Evolutionary conservation across 2,888 invertebrate species (phyloP).

Genomic region (Orthosia incerta): DNA sequence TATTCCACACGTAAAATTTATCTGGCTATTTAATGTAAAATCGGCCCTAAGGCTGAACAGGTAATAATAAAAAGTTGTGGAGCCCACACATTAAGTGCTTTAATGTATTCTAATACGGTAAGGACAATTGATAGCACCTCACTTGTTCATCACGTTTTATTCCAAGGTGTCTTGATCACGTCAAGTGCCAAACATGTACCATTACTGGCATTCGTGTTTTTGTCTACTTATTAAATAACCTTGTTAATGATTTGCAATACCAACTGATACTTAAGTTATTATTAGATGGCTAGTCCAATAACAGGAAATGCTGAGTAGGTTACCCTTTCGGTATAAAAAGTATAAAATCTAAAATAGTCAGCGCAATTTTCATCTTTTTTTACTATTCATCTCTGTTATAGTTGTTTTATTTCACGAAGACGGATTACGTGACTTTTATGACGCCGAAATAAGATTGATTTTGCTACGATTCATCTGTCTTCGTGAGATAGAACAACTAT

Average conservation of each 20-base stretch:
- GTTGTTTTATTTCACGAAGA: too few relatives aligned
- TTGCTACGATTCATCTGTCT: too few relatives aligned
- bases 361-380: too few relatives aligned
- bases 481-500: too few relatives aligned
- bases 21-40: too few relatives aligned
- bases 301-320: too few relatives aligned
- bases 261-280: not conserved
- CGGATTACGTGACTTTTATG: too few relatives aligned
- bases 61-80: conserved; percentile 4
- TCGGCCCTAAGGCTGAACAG: not conserved
- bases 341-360: too few relatives aligned
- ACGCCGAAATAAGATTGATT: too few relatives aligned
- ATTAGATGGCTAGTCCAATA: not conserved
- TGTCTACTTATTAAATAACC: conserved; percentile 32
- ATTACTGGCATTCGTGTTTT: conserved; percentile 25
- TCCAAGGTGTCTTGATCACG: conserved; percentile 43
- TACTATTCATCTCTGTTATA: too few relatives aligned
- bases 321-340: too few relatives aligned
- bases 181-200: conserved; percentile 51
- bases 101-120: conserved; percentile 35
- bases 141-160: conserved; percentile 39
- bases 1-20: too few relatives aligned
- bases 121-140: conserved; percentile 39
- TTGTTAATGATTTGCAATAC: conserved; percentile 33
- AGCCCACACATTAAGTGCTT: conserved; percentile 47